Evolutionary conservation across 2,888 invertebrate genomes (phyloP), one percentile per base, ranked within the genome.

Genomic region (Dorcus parallelipipedus): DNA sequence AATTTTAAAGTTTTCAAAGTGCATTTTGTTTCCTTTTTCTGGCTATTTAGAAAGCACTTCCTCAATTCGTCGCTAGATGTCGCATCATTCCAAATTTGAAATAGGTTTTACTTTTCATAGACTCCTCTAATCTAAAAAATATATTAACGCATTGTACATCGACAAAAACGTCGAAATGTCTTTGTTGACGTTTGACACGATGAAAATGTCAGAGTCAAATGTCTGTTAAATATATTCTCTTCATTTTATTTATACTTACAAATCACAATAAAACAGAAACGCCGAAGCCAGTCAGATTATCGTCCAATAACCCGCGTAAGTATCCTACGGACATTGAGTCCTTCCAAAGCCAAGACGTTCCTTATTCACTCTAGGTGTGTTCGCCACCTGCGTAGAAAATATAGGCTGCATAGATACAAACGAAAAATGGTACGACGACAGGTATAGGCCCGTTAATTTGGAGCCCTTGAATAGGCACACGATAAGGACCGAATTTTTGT

Each of bases 401-500:
- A 66, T 80, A 20, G 79, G 79, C 3, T 79, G 79, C 60, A 65
- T 79, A 10, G 71, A 72, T 26, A 72, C 74, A 3, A 76, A 74
- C 20, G 67, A 72, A 9, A 74, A 73, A 55, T 79, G 79, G 79
- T 78, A 72, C 58, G 68, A 79, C 62, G 65, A 67, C 8, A 64
- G 67, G 47, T 66, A 69, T 42, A 69, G 79, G 48, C 79, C 79
- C 3, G 63, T 72, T 10, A 79, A 78, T 65, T 63, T 76, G 26
- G 70, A 71, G 61, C 79, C 80, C 1, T 55, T 75, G n/a, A 74
- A 73, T 48, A 66, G 77, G 38, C 71, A 77, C 60, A 71, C 74
- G 3, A 76, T 79, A 52, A 76, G 76, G 64, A 79, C 80, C 1
- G 74, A 76, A 42, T 79, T 79, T 63, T 50, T 77, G 51, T 64